Base-by-base conservation (phyloP, 2,113 vertebrate species). In the Rynchops niger region DNA sequence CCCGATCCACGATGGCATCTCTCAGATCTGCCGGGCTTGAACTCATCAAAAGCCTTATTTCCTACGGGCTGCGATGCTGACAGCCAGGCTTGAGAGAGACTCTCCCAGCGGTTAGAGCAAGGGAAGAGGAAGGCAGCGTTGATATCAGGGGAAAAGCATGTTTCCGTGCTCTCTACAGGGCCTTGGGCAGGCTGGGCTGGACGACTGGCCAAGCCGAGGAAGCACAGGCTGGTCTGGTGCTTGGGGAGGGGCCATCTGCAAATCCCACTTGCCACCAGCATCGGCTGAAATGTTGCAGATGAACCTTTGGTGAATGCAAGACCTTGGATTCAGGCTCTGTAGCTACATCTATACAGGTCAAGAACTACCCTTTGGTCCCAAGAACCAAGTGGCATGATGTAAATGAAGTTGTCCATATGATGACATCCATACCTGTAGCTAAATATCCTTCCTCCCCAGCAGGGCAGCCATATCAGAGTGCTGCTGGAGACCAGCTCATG, bases 241-340 rank as follows among this genome's bases (percentile, higher is more conserved):
- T 43, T 40, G 45, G 13, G 21, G 26, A 29, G 25, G 10, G 63
- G 12, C 1, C 8, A 9, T 2, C 45, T 47, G 34, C 11, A 43
- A 20, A 25, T 20, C 9, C 15, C 50, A 5, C 7, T 3, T 10
- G 29, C 12, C 21, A 11, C 9, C 0, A 29, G 16, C 32, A 2
- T 2, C 0, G 0, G 16, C 16, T n/a, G 20, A 30, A 61, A 43
- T 6, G 5, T 4, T n/a, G 34, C 29, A 52, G 74, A 26, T 27
- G 70, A 76, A 10, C 3, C 11, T 18, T 2, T 3, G 52, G 18
- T 0, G 0, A 58, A 26, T 1, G 13, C 20, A 8, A 29, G 55
- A 29, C 19, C 30, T 11, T 5, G 70, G n/a, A 21, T n/a, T 32
- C 17, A 5, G 42, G 20, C 14, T 53, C 15, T 83, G 50, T n/a